Conservation (phyloP, 2,888 invertebrate species). For the Apocheima hispidaria region DNA sequence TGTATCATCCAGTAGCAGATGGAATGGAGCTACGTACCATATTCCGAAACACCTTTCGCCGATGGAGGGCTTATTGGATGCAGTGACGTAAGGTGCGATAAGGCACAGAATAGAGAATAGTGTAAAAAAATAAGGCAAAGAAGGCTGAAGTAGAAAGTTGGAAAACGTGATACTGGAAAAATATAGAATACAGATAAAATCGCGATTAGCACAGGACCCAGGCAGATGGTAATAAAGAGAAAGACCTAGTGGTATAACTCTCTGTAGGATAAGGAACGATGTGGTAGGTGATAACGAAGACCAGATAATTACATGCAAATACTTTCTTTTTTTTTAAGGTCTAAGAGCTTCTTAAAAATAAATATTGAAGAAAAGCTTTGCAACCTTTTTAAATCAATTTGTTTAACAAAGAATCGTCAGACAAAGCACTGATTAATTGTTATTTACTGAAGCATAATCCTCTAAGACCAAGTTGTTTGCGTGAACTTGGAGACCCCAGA, state of each 20-base stretch:
- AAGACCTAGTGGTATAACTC: too few relatives aligned
- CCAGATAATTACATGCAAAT: not conserved
- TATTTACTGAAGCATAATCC: conserved; percentile 14
- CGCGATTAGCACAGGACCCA: not conserved
- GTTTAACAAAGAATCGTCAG: conserved; percentile 2
- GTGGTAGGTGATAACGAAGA: too few relatives aligned
- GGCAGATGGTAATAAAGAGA: too few relatives aligned
- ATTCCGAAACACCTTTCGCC: too few relatives aligned
- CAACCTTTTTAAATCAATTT: not conserved
- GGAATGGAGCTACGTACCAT: too few relatives aligned
- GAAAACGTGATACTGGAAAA: not conserved
- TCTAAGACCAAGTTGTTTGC: conserved; percentile 12
- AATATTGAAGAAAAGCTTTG: too few relatives aligned
- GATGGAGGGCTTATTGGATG: too few relatives aligned
- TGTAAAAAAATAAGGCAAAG: not conserved
- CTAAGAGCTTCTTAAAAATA: too few relatives aligned
- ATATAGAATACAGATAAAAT: not conserved
- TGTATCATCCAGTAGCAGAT: conserved; percentile 17
- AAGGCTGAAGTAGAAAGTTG: not conserved
- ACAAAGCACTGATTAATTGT: conserved; percentile 20
- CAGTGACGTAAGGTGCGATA: conserved; percentile 2
- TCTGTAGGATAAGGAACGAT: too few relatives aligned
- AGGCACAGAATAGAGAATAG: too few relatives aligned
- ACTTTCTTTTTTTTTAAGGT: too few relatives aligned
- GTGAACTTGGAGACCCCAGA: conserved; percentile 8